Base-by-base conservation (phyloP, 2,888 invertebrate species). In the Pocota personata region DNA sequence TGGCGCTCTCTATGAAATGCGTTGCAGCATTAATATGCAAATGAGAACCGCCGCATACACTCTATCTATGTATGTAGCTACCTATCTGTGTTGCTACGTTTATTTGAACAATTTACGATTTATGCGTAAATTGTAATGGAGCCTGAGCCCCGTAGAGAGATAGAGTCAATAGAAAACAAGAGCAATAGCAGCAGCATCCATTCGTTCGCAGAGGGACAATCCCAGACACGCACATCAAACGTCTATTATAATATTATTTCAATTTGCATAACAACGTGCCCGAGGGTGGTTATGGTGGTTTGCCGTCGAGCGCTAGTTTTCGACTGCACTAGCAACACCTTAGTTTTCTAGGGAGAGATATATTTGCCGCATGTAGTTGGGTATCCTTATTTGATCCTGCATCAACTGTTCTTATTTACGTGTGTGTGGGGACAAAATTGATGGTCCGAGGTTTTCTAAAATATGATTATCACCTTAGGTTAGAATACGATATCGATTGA, bases 51-150 rank as follows among this genome's bases (percentile, higher is more conserved):
- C 66, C 57, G 48, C 67, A 69, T 55, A 35, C 19, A 58, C 40
- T 24, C 21, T 48, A 46, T n/a, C n/a, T n/a, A n/a, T n/a, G n/a
- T n/a, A n/a, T 32, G 0, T 32, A 10, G 0, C 14, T 35, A 16
- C 3, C 40, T 27, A 60, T 58, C 71, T 66, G 58, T 72, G 10
- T 58, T 58, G 46, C 60, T 83, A 30, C 76, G 76, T 76, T 86
- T 86, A 86, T 80, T 82, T 86, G 82, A 77, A 77, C 86, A 77
- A 77, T 86, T 86, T 86, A 82, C 86, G 80, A 86, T 82, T 86
- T 86, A 82, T 82, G 80, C 72, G 86, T 86, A 76, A 72, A 86
- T 72, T 86, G 86, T 86, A 82, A 86, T 86, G 83, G 67, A 78
- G 43, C 66, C 52, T 48, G 8, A 32, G 73, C 71, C 71, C 79